Percentiles rank a stretch among this genome's conserved stretches.
Evolutionary conservation across 2,888 invertebrate species (phyloP).

Genomic region (Eudasyphora cyanicolor): DNA sequence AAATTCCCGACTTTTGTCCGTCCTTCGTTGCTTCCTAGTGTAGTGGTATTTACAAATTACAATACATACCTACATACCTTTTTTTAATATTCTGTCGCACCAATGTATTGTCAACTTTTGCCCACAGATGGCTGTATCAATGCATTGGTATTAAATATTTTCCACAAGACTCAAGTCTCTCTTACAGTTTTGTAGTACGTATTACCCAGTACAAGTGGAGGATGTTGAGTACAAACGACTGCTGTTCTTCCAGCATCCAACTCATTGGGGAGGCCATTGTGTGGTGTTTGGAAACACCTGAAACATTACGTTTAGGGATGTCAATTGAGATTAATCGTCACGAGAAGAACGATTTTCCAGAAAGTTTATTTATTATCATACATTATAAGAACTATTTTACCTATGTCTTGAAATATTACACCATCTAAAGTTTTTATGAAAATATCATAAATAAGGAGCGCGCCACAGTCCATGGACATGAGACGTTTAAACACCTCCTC

Average conservation of each 20-base stretch:
- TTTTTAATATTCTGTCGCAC: neutral
- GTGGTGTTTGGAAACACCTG: constrained; percentile 51
- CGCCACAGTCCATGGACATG: too few species aligned
- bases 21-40: too few species aligned
- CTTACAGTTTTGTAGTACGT: constrained; percentile 49
- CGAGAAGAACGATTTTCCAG: neutral
- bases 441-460: too few species aligned
- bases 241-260: constrained; percentile 38
- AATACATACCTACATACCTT: too few species aligned
- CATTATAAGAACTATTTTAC: too few species aligned
- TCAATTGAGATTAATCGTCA: too few species aligned
- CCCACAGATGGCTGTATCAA: neutral
- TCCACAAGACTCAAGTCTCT: constrained; percentile 52
- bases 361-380: too few species aligned
- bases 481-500: too few species aligned
- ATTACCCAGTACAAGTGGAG: constrained; percentile 29
- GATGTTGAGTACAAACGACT: constrained; percentile 26
- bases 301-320: constrained; percentile 33
- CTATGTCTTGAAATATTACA: too few species aligned
- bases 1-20: too few species aligned
- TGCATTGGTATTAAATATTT: constrained; percentile 55
- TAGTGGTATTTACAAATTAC: too few species aligned
- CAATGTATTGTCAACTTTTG: neutral
- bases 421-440: too few species aligned
- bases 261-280: constrained; percentile 21